These are phyloP conservation scores for Haemorhous mexicanus DNA, from an alignment of 2,113 vertebrate species.

Conservation along the genomic window DNA sequence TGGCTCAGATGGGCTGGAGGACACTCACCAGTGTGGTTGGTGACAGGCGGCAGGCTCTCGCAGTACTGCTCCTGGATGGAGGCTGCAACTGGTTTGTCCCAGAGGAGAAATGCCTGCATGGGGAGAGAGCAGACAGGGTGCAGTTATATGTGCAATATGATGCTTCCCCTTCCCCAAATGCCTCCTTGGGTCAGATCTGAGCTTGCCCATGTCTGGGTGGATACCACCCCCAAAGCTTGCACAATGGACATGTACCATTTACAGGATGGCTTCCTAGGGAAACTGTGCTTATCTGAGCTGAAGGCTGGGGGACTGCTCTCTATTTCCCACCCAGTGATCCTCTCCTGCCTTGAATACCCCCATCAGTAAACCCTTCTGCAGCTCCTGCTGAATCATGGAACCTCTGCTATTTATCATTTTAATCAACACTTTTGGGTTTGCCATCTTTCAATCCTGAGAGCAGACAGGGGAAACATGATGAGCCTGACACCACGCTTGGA, in stretches of 20 bases:
- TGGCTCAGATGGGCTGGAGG: fast-evolving
- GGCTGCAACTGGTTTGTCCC: conserved; percentile 9
- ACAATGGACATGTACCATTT: fast-evolving
- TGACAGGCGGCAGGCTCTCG: conserved; percentile 41
- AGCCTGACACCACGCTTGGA: not conserved
- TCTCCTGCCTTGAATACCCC: not conserved
- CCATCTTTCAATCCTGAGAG: not conserved
- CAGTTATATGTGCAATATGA: fast-evolving
- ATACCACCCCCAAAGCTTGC: not conserved
- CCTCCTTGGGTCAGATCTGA: not conserved
- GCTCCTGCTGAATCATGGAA: not conserved
- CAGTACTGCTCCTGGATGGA: conserved; percentile 72
- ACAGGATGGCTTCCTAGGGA: not conserved
- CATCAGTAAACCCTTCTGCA: not conserved
- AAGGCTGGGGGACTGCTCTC: not conserved
- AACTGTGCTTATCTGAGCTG: not conserved
- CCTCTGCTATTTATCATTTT: conserved; percentile 6
- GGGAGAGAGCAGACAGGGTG: not conserved
- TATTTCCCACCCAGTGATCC: not conserved
- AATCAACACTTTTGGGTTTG: not conserved
- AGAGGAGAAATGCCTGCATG: conserved; percentile 53
- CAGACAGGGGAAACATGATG: not conserved
- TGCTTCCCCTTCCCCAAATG: fast-evolving
- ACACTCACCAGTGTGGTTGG: conserved; percentile 71
- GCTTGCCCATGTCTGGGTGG: not conserved